Evolutionary conservation across 1,140 invertebrate species (phyloP).

Genomic region (Zaprionus ornatus): DNA sequence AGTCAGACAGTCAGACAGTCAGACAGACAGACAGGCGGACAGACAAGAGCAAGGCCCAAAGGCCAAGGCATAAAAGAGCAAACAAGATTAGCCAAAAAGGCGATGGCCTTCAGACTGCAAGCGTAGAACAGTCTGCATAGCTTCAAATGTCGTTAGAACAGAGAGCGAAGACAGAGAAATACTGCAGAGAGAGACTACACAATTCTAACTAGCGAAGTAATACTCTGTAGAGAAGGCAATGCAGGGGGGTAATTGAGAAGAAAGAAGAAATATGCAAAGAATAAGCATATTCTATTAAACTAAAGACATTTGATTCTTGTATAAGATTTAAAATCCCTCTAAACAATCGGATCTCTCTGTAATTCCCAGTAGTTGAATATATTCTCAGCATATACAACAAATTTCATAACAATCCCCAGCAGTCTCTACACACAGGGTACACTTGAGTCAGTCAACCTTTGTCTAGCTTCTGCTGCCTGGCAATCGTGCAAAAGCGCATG

Average conservation of each 20-base stretch:
- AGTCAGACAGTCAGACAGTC: too few species aligned
- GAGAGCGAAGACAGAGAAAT: conserved; percentile 19
- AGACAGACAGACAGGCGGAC: background rate
- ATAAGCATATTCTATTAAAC: background rate
- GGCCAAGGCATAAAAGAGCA: conserved; percentile 54
- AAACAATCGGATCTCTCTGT: background rate
- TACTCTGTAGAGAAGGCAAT: background rate
- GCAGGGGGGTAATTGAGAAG: background rate
- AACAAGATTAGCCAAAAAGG: conserved; percentile 69
- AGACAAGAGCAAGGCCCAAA: conserved; percentile 38
- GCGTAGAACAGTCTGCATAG: conserved; percentile 23
- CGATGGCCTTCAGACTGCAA: conserved; percentile 44
- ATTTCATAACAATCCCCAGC: background rate
- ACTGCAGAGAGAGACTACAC: background rate
- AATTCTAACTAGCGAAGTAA: background rate
- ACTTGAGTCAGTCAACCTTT: background rate
- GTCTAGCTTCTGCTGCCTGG: conserved; percentile 11
- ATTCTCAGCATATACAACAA: background rate
- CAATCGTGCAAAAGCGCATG: conserved; percentile 62
- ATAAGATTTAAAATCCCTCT: background rate
- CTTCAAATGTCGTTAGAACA: conserved; percentile 77
- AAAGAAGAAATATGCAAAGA: background rate
- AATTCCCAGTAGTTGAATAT: background rate
- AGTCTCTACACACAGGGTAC: conserved; percentile 22
- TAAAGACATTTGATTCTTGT: background rate